Percentiles rank a stretch among this genome's conserved stretches.
Evolutionary conservation across 2,113 vertebrate species (phyloP).

Genomic region (Carollia perspicillata): DNA sequence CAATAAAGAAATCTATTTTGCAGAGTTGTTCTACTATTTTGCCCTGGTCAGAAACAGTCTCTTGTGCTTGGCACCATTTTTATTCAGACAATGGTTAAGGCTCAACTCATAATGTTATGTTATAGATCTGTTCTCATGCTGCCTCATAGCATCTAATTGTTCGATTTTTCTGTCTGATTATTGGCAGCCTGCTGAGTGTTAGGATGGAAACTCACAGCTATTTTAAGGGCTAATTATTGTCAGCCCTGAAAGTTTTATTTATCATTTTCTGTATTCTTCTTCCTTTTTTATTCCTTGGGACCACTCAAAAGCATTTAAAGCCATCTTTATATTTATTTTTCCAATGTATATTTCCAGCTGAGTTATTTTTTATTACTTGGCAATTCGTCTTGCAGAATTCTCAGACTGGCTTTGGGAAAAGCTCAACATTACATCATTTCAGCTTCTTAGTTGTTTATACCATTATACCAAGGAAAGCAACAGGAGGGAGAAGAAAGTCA

Average conservation of each 20-base stretch:
- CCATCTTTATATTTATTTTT: constrained; percentile 70
- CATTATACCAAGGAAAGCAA: constrained; percentile 18
- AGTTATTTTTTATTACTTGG: constrained; percentile 61
- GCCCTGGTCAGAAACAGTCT: neutral
- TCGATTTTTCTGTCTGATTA: constrained; percentile 64
- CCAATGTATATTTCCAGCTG: constrained; percentile 63
- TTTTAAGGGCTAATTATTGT: constrained; percentile 65
- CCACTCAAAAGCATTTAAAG: constrained; percentile 64
- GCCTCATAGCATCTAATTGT: constrained; percentile 60
- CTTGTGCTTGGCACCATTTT: constrained; percentile 11
- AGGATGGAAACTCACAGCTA: constrained; percentile 32
- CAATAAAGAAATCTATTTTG: neutral
- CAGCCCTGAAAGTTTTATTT: constrained; percentile 64
- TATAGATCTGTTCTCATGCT: constrained; percentile 34
- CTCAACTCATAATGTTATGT: neutral
- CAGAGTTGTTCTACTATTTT: neutral
- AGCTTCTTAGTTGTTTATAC: constrained; percentile 30
- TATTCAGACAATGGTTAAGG: constrained; percentile 4
- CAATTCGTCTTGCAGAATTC: constrained; percentile 56
- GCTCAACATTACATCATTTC: constrained; percentile 16
- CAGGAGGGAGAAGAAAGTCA: neutral
- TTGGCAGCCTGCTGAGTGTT: constrained; percentile 46
- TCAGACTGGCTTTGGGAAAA: constrained; percentile 5
- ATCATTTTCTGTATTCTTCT: constrained; percentile 52
- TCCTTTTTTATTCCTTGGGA: constrained; percentile 58